phyloP scores from a whole-genome alignment of 2,113 vertebrate species.

The Colossoma macropomum region DNA sequence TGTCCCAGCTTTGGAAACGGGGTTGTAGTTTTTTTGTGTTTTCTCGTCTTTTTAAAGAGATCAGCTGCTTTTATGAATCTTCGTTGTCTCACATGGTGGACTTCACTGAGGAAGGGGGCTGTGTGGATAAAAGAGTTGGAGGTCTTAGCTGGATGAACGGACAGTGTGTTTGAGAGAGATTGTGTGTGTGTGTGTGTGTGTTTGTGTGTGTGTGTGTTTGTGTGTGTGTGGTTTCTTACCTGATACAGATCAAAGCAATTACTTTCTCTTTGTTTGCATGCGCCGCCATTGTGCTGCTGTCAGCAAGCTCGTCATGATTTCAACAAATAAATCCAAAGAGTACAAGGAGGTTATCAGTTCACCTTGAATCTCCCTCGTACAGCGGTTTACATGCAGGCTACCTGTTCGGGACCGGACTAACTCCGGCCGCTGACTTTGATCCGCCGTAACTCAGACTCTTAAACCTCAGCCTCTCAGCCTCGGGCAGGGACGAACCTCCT shows the following conservation, averaged over 20 bases:
- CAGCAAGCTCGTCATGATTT: conserved; percentile 17
- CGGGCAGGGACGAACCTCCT: conserved; percentile 64
- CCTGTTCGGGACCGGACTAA: conserved; percentile 61
- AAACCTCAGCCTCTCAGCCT: conserved; percentile 67
- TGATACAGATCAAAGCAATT: conserved; percentile 19
- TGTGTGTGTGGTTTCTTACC: background rate
- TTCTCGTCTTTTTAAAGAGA: background rate
- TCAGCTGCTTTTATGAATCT: background rate
- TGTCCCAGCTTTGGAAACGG: too few relatives aligned
- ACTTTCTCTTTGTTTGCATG: conserved; percentile 25
- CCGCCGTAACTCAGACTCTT: conserved; percentile 62
- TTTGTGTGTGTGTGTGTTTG: background rate
- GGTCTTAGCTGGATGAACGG: background rate
- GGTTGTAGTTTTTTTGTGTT: too few relatives aligned
- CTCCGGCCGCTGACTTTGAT: conserved; percentile 69
- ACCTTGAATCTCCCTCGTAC: conserved; percentile 13
- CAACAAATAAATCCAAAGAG: conserved; percentile 6
- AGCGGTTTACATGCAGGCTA: conserved; percentile 54
- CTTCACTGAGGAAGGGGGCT: background rate
- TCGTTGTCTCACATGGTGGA: background rate
- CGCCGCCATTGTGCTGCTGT: conserved; percentile 5
- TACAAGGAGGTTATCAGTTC: conserved; percentile 9
- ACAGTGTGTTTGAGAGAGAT: background rate
- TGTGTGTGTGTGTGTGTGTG: background rate
- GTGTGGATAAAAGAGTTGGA: too few relatives aligned